Base-by-base conservation (phyloP, 2,888 invertebrate species). In the Clusia tigrina region DNA sequence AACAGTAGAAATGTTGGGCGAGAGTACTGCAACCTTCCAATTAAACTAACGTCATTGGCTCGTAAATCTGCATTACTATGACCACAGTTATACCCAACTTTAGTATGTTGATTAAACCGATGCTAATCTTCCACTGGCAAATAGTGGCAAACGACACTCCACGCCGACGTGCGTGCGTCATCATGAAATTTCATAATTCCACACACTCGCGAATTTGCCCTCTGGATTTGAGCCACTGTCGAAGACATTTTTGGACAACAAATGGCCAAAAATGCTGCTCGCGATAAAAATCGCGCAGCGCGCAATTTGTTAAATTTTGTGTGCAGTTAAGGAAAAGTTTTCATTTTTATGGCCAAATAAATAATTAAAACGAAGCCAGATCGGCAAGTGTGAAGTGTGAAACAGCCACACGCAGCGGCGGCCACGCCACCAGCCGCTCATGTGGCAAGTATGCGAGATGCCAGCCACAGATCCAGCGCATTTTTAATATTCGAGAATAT, bases 231-330 rank as follows among this genome's bases (percentile, higher is more conserved):
- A 6, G n/a, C 6, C 42, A 42, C n/a, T 42, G 42, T 17, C 42
- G 42, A 42, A 42, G n/a, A 42, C n/a, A 42, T 15, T 15, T 3
- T 42, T n/a, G n/a, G n/a, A 3, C 42, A 42, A 42, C 3, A 42
- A 42, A 42, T 42, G n/a, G n/a, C 12, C 15, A 54, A 54, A 23
- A 25, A 54, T 63, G 60, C 69, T 65, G 55, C 59, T 56, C 17
- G 70, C 70, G 76, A 77, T 77, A 75, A 76, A 75, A 76, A 77
- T 77, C 76, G 67, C 66, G n/a, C n/a, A n/a, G n/a, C n/a, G 70
- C 73, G 76, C 77, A 74, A 76, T 77, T 77, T 76, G 76, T 77
- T 77, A 75, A 75, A 72, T 71, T 77, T 77, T 74, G 74, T 74
- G 77, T 25, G 20, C 12, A 53, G 12, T 17, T 17, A 3, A 17